phyloP scores from a whole-genome alignment of 2,113 vertebrate species.

The Eubucco bourcierii region DNA sequence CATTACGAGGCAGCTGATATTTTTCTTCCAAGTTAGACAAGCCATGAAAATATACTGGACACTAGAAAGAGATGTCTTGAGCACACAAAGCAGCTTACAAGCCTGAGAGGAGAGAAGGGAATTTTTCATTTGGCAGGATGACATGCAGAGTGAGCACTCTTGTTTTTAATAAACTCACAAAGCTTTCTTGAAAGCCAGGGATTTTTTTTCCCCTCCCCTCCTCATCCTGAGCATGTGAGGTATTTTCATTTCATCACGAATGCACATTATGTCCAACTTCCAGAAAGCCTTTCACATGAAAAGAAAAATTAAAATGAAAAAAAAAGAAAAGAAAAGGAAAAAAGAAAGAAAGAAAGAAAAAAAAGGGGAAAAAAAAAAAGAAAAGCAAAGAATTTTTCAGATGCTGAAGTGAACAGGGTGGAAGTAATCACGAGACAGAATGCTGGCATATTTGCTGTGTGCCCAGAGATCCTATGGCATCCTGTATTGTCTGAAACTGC shows the following conservation, averaged over 20 bases:
- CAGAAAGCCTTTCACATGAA: slow-evolving; percentile 40
- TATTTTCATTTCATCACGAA: slow-evolving; percentile 60
- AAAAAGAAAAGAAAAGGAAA: too few relatives aligned
- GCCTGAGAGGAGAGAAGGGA: slow-evolving; percentile 11
- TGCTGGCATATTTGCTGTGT: not conserved
- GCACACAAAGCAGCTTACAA: slow-evolving; percentile 23
- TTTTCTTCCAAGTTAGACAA: not conserved
- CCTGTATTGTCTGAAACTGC: slow-evolving; percentile 33
- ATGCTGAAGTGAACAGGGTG: not conserved
- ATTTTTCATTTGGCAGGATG: slow-evolving; percentile 41
- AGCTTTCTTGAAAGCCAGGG: slow-evolving; percentile 61
- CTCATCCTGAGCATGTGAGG: slow-evolving; percentile 36
- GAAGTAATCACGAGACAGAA: slow-evolving; percentile 4
- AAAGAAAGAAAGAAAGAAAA: too few relatives aligned
- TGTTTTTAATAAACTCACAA: slow-evolving; percentile 59
- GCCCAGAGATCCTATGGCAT: not conserved
- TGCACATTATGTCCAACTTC: slow-evolving; percentile 27
- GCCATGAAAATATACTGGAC: slow-evolving; percentile 6
- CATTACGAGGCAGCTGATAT: not conserved
- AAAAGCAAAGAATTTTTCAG: slow-evolving; percentile 1
- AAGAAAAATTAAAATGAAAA: too few relatives aligned
- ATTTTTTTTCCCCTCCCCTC: slow-evolving; percentile 21
- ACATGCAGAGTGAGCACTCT: not conserved
- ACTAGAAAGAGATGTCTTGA: not conserved
- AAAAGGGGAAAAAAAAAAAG: too few relatives aligned